A percentile compares a stretch with the other conserved stretches of the same genome.
Conservation (phyloP, 2,797 vertebrate species). For the Myripristis murdjan region DNA sequence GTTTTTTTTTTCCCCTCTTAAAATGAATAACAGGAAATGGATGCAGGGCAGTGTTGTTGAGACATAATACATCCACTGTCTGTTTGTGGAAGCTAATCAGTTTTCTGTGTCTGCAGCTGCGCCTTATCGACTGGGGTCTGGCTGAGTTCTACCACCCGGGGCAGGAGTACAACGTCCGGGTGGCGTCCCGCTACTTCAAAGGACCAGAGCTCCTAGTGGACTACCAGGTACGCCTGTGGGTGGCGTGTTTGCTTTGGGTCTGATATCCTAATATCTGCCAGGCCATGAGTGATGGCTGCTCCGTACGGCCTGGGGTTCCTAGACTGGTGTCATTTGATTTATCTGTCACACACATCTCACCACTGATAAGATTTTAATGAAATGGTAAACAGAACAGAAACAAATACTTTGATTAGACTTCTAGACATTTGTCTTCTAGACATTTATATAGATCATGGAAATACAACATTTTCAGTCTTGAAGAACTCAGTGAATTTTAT, state of each 20-base stretch:
- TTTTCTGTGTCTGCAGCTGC: constrained; percentile 85
- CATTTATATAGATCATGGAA: too few relatives aligned
- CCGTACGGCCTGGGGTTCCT: neutral
- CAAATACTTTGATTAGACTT: too few relatives aligned
- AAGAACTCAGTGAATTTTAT: too few relatives aligned
- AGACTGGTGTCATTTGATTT: neutral
- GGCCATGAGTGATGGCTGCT: neutral
- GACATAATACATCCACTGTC: neutral
- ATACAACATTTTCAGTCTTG: too few relatives aligned
- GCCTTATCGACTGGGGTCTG: constrained; percentile 98
- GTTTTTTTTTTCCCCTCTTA: too few relatives aligned
- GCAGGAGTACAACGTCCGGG: constrained; percentile 99
- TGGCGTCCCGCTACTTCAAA: constrained; percentile 99
- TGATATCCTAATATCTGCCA: neutral
- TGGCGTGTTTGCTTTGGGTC: neutral
- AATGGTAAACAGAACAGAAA: too few relatives aligned
- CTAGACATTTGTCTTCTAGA: too few relatives aligned
- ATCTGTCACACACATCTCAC: neutral
- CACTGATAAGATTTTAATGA: neutral
- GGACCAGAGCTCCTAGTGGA: constrained; percentile 99
- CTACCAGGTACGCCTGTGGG: constrained; percentile 90
- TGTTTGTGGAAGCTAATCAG: neutral
- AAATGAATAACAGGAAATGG: neutral
- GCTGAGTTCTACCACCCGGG: constrained; percentile 99
- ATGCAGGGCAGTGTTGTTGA: neutral